Evolutionary conservation across 2,888 invertebrate species (phyloP), one percentile per base, ranked within the genome.

Genomic region (Heliconius ismenius): DNA sequence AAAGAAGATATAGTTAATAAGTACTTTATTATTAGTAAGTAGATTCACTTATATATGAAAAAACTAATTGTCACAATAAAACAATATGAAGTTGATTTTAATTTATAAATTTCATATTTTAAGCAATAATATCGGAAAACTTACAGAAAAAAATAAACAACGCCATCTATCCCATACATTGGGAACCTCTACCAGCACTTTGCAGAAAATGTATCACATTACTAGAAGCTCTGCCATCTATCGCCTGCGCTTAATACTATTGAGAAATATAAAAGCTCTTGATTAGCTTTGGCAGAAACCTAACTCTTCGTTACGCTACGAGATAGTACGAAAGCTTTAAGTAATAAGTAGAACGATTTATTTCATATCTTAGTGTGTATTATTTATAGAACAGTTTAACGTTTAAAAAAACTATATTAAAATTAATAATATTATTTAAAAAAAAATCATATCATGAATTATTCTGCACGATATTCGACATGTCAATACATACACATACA

Each of bases 101-200:
- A 7, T 18, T 49, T 18, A 2, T 39, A 11, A 11, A 39, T 43
- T 43, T 43, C 4, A 43, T 4, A 43, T 15, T 43, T 43, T 4
- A 15, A 43, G 4, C 4, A 18, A 4, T 6, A 49, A 49, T 15
- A 21, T 2, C 24, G n/a, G 24, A 60, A 60, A 60, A 11, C 21
- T 60, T n/a, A 3, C 11, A 24, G 4, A 26, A 72, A 73, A 73
- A 21, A 18, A 26, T 28, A 15, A 60, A 0, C 43, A 26, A 43
- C 79, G 78, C 76, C 79, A 79, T 76, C 79, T 79, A 62, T 28
- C 43, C 65, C 64, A 21, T 65, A 4, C 10, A 21, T n/a, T 4
- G n/a, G 21, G 21, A 62, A 76, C 43, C 43, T 76, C 58, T 6
- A 49, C 9, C 7, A 18, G 18, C 18, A 15, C 18, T n/a, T 26